These are phyloP conservation scores for Ophioninae sp. DNA, from an alignment of 2,888 invertebrate species.

Conservation along the genomic window DNA sequence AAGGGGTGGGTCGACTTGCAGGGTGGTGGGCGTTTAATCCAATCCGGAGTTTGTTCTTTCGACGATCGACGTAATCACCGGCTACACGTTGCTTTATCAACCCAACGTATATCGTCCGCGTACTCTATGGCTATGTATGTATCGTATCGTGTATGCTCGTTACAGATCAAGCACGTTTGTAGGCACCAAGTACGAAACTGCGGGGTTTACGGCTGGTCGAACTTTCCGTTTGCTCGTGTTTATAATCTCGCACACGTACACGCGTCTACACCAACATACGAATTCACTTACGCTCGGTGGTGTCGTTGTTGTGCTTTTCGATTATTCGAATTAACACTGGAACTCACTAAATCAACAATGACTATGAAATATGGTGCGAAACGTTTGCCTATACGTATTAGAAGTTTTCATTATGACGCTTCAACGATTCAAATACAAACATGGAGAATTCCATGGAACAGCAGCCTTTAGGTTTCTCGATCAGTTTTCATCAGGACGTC, in stretches of 20 bases:
- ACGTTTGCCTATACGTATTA: constrained; percentile 31
- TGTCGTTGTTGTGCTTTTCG: constrained; percentile 46
- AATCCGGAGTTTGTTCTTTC: constrained; percentile 80
- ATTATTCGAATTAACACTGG: constrained; percentile 59
- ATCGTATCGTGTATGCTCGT: constrained; percentile 34
- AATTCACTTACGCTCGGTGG: constrained; percentile 10
- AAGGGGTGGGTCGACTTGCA: constrained; percentile 35
- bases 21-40: constrained; percentile 74
- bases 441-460: background rate
- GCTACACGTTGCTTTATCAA: constrained; percentile 75
- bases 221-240: constrained; percentile 58
- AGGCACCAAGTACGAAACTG: constrained; percentile 43
- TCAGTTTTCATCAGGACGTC: background rate
- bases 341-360: constrained; percentile 56
- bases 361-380: constrained; percentile 42
- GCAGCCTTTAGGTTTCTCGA: background rate
- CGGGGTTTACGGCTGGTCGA: constrained; percentile 54
- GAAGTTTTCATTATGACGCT: constrained; percentile 13
- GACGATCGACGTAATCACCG: constrained; percentile 79
- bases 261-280: background rate
- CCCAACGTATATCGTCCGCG: constrained; percentile 57
- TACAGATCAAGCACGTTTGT: constrained; percentile 49
- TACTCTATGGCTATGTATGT: constrained; percentile 36
- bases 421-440: background rate
- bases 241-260: constrained; percentile 25